These are phyloP conservation scores for Erynnis tages DNA, from an alignment of 2,888 invertebrate genomes.

Conservation along the genomic window DNA sequence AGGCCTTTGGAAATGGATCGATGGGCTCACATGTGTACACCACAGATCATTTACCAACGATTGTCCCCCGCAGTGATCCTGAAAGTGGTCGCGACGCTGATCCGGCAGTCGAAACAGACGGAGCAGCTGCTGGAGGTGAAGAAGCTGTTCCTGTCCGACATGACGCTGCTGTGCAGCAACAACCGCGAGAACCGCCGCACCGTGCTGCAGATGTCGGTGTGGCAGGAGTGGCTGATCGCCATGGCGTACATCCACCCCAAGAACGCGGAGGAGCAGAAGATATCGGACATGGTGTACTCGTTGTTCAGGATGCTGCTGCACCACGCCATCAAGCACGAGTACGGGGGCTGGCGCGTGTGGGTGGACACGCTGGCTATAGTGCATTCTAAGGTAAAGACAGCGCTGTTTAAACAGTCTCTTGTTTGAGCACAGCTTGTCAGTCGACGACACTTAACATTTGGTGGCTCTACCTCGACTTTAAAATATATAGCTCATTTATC, in stretches of 20 bases:
- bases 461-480: no score
- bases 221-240: slow-evolving; percentile 99
- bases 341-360: slow-evolving; percentile 99
- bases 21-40: no score
- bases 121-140: slow-evolving; percentile 96
- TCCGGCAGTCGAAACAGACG: slow-evolving; percentile 97
- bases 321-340: slow-evolving; percentile 99
- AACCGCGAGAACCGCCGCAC: slow-evolving; percentile 98
- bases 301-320: slow-evolving; percentile 98
- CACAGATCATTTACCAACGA: neutral
- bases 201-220: slow-evolving; percentile 99
- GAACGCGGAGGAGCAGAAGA: slow-evolving; percentile 96
- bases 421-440: no score
- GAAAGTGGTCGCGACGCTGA: slow-evolving; percentile 98
- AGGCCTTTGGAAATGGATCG: no score
- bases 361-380: slow-evolving; percentile 99
- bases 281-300: slow-evolving; percentile 99
- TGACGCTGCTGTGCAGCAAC: slow-evolving; percentile 98
- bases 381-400: slow-evolving; percentile 95
- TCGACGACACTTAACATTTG: no score
- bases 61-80: slow-evolving; percentile 89
- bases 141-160: slow-evolving; percentile 97
- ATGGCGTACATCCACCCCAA: slow-evolving; percentile 99
- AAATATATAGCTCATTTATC: no score
- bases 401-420: no score